Conservation (phyloP, 2,797 vertebrate genomes). For the Sebastes oblongus region DNA sequence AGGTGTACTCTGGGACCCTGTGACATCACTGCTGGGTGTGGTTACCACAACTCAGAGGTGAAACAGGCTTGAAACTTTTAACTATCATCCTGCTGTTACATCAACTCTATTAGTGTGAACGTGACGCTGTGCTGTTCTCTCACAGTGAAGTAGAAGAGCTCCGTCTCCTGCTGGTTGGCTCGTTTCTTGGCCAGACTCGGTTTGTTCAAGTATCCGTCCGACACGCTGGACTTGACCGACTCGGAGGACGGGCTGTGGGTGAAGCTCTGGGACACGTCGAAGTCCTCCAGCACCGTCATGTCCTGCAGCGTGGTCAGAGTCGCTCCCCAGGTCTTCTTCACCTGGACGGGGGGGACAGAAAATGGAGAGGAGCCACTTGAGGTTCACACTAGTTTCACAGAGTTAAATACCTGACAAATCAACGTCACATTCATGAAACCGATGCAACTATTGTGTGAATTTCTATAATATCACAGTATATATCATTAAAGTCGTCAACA, state of each 20-base stretch:
- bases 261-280: slow-evolving; percentile 96
- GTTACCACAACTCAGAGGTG: too few species aligned
- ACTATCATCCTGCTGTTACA: too few species aligned
- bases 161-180: slow-evolving; percentile 98
- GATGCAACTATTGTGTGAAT: too few species aligned
- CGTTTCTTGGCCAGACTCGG: slow-evolving; percentile 96
- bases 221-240: slow-evolving; percentile 96
- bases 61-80: too few species aligned
- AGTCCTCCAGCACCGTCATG: slow-evolving; percentile 96
- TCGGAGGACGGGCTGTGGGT: slow-evolving; percentile 98
- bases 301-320: slow-evolving; percentile 96
- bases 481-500: too few species aligned
- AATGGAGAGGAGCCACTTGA: neutral
- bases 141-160: slow-evolving; percentile 98
- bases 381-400: neutral
- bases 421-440: accelerated
- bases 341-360: slow-evolving; percentile 73
- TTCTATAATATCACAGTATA: too few species aligned
- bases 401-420: too few species aligned
- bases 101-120: too few species aligned
- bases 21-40: too few species aligned
- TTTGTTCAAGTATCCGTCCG: slow-evolving; percentile 98
- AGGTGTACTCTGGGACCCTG: too few species aligned
- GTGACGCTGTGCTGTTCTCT: slow-evolving; percentile 53
- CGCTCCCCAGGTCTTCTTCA: slow-evolving; percentile 98